Conservation (phyloP, 2,888 invertebrate genomes). For the Sesia apiformis region DNA sequence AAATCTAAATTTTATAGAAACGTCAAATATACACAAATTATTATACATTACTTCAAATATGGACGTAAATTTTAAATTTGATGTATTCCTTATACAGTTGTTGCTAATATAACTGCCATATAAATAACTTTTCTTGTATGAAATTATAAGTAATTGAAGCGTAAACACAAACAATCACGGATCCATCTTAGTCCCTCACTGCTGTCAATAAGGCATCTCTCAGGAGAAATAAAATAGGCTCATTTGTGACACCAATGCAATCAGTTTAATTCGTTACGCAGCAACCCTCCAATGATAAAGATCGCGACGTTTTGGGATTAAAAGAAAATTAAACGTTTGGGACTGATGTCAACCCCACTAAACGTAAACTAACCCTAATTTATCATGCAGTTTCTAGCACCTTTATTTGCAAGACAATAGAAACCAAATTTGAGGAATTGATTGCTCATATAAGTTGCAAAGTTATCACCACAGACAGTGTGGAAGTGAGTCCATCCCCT, state of each 20-base stretch:
- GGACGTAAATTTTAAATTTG: no score
- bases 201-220: slow-evolving; percentile 36
- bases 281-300: slow-evolving; percentile 63
- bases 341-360: slow-evolving; percentile 57
- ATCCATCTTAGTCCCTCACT: slow-evolving; percentile 22
- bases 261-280: slow-evolving; percentile 68
- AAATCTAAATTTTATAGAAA: no score
- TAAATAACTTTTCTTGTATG: no score
- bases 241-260: slow-evolving; percentile 71
- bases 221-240: slow-evolving; percentile 65
- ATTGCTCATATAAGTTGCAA: slow-evolving; percentile 13
- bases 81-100: no score
- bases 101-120: no score
- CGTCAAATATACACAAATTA: no score
- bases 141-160: slow-evolving; percentile 22
- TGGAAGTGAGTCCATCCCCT: slow-evolving; percentile 35
- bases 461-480: slow-evolving; percentile 42
- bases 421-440: slow-evolving; percentile 12
- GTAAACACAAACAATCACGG: slow-evolving; percentile 41
- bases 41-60: no score
- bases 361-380: slow-evolving; percentile 18
- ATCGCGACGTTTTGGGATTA: slow-evolving; percentile 65
- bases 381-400: background rate
- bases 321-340: slow-evolving; percentile 71
- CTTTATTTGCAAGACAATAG: slow-evolving; percentile 17